Percentiles rank a stretch among this genome's conserved stretches.
Conservation (phyloP, 2,888 invertebrate genomes). For the Aleiodes alternator region DNA sequence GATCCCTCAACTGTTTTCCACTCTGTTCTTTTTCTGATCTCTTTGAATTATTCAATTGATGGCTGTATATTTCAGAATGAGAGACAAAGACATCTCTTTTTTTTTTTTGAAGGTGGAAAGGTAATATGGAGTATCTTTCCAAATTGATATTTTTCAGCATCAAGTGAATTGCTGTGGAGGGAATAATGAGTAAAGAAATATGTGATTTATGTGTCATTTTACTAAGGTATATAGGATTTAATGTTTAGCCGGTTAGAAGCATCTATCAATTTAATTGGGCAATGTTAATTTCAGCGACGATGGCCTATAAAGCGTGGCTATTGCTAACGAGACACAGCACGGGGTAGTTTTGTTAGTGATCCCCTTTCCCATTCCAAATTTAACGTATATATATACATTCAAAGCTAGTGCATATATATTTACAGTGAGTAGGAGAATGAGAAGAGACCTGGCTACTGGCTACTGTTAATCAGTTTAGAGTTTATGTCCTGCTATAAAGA, state of each 20-base stretch:
- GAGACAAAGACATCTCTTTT: too few relatives aligned
- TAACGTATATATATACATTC: slow-evolving; percentile 47
- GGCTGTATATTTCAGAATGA: too few relatives aligned
- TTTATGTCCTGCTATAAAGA: slow-evolving; percentile 66
- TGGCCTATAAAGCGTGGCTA: slow-evolving; percentile 73
- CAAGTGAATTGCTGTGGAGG: not conserved
- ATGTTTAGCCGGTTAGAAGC: slow-evolving; percentile 63
- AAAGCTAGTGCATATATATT: slow-evolving; percentile 70
- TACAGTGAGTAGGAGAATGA: slow-evolving; percentile 50
- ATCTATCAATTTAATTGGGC: slow-evolving; percentile 76
- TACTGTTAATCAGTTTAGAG: slow-evolving; percentile 76
- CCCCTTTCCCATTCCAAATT: slow-evolving; percentile 37
- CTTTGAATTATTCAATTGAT: too few relatives aligned
- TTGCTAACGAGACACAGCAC: slow-evolving; percentile 72
- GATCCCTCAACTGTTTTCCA: too few relatives aligned
- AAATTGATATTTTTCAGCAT: not conserved
- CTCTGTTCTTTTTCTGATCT: too few relatives aligned
- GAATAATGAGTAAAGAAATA: slow-evolving; percentile 50
- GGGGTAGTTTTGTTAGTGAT: slow-evolving; percentile 61
- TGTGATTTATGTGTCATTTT: slow-evolving; percentile 64
- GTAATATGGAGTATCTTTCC: not conserved
- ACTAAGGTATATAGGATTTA: slow-evolving; percentile 67
- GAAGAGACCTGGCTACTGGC: slow-evolving; percentile 63
- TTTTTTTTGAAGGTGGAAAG: not conserved
- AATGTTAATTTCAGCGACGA: slow-evolving; percentile 75